Evolutionary conservation across 1,140 invertebrate species (phyloP), one percentile per base, ranked within the genome.

Genomic region (Argopecten irradians): DNA sequence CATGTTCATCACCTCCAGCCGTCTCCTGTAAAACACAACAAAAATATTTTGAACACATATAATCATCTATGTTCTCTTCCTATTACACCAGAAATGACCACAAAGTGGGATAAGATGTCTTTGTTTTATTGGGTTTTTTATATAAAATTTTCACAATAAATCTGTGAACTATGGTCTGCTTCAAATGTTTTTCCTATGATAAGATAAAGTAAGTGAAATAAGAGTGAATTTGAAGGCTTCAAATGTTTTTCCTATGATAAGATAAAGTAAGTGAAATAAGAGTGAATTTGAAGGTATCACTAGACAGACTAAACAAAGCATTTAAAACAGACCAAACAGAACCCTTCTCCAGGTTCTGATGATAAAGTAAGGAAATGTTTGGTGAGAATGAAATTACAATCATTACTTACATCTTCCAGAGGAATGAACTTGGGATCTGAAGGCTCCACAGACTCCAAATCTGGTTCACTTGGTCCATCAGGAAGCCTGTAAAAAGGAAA

Each of bases 401-500:
- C 9, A 1, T 34, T 33, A 98, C 96, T 97, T 92, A 98, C 96
- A 96, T 99, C 98, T 90, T 98, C 98, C 85, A 98, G 95, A 8
- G 98, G 98, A 95, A 99, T 99, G 11, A 97, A 96, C 90, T 97
- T 97, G 1, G 98, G 97, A 93, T 98, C 92, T n/a, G 89, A 71
- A 84, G 97, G 96, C 14, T 96, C 94, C 90, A 97, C 97, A 92
- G 97, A 97, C 95, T 99, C 98, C 86, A 97, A 95, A 91, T 99
- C 98, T 0, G 98, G 97, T 95, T 99, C 98, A 41, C 97, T 96
- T 0, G 98, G 96, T 83, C 97, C 97, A 93, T 99, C 98, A 16
- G 98, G 98, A 87, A 99, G 97, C 94, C 95, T 96, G 89, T 3
- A 92, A 91, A 87, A 46, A 85, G 33, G 16, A 71, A 86, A 32